Evolutionary conservation across 2,888 invertebrate genomes (phyloP), one percentile per base, ranked within the genome.

Genomic region (Baronia brevicornis): DNA sequence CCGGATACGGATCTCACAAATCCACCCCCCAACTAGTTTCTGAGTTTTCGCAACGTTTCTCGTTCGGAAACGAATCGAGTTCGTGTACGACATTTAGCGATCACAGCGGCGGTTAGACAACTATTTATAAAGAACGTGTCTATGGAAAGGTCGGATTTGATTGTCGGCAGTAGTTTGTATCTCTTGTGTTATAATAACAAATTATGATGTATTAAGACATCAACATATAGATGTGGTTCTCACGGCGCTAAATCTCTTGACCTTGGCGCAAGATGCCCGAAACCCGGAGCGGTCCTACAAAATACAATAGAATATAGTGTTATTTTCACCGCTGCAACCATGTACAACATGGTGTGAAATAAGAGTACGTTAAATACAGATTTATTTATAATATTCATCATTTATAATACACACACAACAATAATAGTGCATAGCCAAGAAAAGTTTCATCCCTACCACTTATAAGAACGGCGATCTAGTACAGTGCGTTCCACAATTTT

Each of bases 91-190:
- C 79, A 80, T 80, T 80, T 79, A 66, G 74, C 72, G 77, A 80
- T 74, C 73, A 74, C 69, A 60, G 69, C 49, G 49, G 72, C 69
- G 71, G 68, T 75, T 70, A 75, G 75, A 79, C 69, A 75, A 79
- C 79, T 78, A 75, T 80, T 77, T 79, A 82, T 78, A 79, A 79
- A 73, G 71, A 79, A 78, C 78, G 78, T 82, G 78, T 78, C 73
- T 78, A 58, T 65, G 72, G 70, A 82, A 84, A 84, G 82, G 84
- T 84, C 78, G 79, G 57, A 78, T 80, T 75, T 82, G 82, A 82
- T 84, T 80, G 75, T 77, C 61, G 71, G 64, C 70, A 74, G 77
- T 74, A 71, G 78, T 82, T 82, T 82, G 72, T 80, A 79, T 77
- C 60, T 69, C 67, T 70, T 54, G 67, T 71, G 74, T 75, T 77